Conservation (phyloP, 2,888 invertebrate genomes). For the Sarcophaga variegata region DNA sequence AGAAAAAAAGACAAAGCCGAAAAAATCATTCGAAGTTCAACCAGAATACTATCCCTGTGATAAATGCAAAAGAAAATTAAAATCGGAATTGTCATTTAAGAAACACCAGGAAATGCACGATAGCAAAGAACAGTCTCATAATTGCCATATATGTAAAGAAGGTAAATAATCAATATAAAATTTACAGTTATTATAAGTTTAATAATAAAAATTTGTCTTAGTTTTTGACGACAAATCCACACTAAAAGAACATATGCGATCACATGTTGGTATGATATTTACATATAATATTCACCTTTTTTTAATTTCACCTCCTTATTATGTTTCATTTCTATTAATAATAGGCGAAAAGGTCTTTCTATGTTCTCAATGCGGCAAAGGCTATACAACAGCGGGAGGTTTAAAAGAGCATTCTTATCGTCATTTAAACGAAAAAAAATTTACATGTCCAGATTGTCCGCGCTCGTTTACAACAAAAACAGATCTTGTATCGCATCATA, state of each 20-base stretch:
- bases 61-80: constrained; percentile 60
- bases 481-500: constrained; percentile 59
- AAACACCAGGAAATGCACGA: constrained; percentile 60
- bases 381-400: constrained; percentile 61
- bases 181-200: not conserved
- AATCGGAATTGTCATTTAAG: constrained; percentile 55
- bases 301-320: not conserved
- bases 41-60: constrained; percentile 56
- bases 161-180: constrained; percentile 8
- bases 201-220: not conserved
- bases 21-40: not conserved
- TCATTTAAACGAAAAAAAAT: constrained; percentile 54
- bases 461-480: constrained; percentile 62
- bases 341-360: constrained; percentile 62
- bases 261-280: constrained; percentile 53
- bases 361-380: constrained; percentile 65
- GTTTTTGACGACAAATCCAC: constrained; percentile 21
- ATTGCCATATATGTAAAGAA: constrained; percentile 52
- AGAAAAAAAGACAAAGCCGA: constrained; percentile 14
- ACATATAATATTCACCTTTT: not conserved
- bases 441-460: constrained; percentile 65
- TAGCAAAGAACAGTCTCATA: constrained; percentile 42
- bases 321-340: constrained; percentile 81
- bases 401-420: constrained; percentile 64
- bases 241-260: constrained; percentile 57